phyloP scores from a whole-genome alignment of 2,888 invertebrate genomes.

The Melinaea marsaeus region DNA sequence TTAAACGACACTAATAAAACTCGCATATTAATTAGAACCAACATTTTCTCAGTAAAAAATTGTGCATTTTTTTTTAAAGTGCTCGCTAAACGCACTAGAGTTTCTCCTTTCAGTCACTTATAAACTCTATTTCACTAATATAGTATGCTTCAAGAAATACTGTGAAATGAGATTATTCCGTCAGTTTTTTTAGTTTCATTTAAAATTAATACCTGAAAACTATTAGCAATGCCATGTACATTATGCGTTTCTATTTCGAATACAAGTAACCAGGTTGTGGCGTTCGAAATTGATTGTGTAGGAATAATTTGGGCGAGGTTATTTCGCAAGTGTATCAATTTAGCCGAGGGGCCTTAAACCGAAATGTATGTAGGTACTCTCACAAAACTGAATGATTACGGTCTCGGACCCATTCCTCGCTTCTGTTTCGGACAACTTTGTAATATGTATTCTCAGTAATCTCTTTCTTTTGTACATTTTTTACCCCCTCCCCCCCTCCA shows the following conservation, averaged over 20 bases:
- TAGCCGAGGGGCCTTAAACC: constrained; percentile 56
- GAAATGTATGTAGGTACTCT: constrained; percentile 33
- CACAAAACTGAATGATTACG: constrained; percentile 63
- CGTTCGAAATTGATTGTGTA: constrained; percentile 60
- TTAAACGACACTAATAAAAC: not conserved
- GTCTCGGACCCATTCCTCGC: constrained; percentile 48
- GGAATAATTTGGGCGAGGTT: constrained; percentile 71
- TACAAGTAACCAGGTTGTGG: constrained; percentile 41
- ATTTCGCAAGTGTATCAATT: constrained; percentile 75
- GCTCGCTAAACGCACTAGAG: constrained; percentile 21
- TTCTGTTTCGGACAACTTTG: constrained; percentile 52
- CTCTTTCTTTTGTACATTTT: too few species aligned
- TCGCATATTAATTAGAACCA: not conserved
- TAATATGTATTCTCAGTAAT: not conserved
- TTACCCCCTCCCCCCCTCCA: too few species aligned
- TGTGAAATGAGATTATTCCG: not conserved
- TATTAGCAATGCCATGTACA: not conserved
- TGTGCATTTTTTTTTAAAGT: constrained; percentile 12
- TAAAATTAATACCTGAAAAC: not conserved
- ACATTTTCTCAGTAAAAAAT: constrained; percentile 12
- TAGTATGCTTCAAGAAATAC: constrained; percentile 7
- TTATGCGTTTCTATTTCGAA: constrained; percentile 21
- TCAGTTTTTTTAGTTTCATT: too few species aligned
- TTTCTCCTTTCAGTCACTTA: constrained; percentile 21
- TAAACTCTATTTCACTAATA: constrained; percentile 19